phyloP scores from a whole-genome alignment of 1,140 invertebrate genomes.

The Oreohelix idahoensis region DNA sequence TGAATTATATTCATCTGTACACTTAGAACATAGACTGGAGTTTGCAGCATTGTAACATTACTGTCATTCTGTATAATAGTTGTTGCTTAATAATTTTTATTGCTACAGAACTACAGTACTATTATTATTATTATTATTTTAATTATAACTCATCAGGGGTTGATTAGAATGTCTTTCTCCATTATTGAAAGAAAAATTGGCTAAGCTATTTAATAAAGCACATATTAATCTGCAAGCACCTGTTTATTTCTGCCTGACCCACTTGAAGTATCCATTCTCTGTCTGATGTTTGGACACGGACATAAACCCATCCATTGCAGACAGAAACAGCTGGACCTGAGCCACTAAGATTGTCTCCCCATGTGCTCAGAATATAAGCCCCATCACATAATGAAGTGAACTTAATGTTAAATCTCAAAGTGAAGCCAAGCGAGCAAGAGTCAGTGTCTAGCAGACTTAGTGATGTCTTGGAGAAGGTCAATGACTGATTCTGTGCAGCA shows the following conservation, averaged over 20 bases:
- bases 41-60: too few species aligned
- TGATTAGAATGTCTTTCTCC: too few species aligned
- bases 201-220: too few species aligned
- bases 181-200: too few species aligned
- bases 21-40: too few species aligned
- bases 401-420: conserved; percentile 49
- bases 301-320: conserved; percentile 39
- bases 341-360: conserved; percentile 39
- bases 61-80: too few species aligned
- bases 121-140: too few species aligned
- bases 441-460: conserved; percentile 42
- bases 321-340: conserved; percentile 53
- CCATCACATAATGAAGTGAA: conserved; percentile 45
- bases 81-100: too few species aligned
- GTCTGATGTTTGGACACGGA: conserved; percentile 47
- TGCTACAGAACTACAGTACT: too few species aligned
- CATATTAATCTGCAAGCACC: not conserved
- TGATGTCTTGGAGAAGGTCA: conserved; percentile 1
- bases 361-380: conserved; percentile 49
- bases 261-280: conserved; percentile 46
- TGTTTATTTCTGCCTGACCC: conserved; percentile 9
- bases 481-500: conserved; percentile 43
- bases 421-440: conserved; percentile 49
- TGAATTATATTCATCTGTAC: too few species aligned
- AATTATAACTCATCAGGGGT: too few species aligned